Percentiles rank a stretch among this genome's conserved stretches.
Evolutionary conservation across 2,113 vertebrate species (phyloP).

Genomic region (Morone chrysops): DNA sequence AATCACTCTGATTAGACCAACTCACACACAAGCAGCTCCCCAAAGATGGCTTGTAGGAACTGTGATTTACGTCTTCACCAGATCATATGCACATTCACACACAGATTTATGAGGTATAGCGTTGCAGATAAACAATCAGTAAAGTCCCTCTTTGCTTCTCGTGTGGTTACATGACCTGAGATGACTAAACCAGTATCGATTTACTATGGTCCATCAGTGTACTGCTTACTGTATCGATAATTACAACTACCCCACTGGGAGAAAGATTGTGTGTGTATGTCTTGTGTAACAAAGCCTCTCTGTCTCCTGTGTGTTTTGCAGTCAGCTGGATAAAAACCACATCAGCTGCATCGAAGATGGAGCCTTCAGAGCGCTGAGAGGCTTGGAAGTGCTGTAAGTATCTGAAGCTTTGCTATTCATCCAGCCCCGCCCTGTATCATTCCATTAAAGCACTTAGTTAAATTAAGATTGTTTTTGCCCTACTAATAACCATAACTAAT

Average conservation of each 20-base stretch:
- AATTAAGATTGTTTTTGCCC: conserved; percentile 65
- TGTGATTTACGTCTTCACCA: conserved; percentile 47
- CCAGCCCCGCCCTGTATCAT: conserved; percentile 9
- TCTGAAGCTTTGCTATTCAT: conserved; percentile 39
- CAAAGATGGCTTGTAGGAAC: conserved; percentile 41
- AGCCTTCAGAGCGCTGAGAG: conserved; percentile 78
- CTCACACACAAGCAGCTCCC: conserved; percentile 38
- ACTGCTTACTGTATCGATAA: conserved; percentile 63
- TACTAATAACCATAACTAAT: conserved; percentile 62
- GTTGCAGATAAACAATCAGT: conserved; percentile 55
- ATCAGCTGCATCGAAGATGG: conserved; percentile 81
- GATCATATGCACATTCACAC: conserved; percentile 4
- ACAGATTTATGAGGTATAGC: conserved; percentile 52
- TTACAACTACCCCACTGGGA: conserved; percentile 68
- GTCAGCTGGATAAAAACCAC: conserved; percentile 83
- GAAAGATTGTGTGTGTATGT: conserved; percentile 36
- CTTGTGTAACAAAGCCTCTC: conserved; percentile 48
- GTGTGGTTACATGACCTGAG: conserved; percentile 58
- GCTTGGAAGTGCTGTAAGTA: conserved; percentile 82
- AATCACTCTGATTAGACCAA: conserved; percentile 25
- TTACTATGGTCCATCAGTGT: conserved; percentile 66
- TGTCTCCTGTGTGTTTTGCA: conserved; percentile 60
- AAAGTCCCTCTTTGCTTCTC: conserved; percentile 25
- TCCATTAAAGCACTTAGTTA: conserved; percentile 55
- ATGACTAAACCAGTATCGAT: conserved; percentile 75